phyloP scores from a whole-genome alignment of 2,888 invertebrate genomes.

The Lissocephala sabroskyi region DNA sequence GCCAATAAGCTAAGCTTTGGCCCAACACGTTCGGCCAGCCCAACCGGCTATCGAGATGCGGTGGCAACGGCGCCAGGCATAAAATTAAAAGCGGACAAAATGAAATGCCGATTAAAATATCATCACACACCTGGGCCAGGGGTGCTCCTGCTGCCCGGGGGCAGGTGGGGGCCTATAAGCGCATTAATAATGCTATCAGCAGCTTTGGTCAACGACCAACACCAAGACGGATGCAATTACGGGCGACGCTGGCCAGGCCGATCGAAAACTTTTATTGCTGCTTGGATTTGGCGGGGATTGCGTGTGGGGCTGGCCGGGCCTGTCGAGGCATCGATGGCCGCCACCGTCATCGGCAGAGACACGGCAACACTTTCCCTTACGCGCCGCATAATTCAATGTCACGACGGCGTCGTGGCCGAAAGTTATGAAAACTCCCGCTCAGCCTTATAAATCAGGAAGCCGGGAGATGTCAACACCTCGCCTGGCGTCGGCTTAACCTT shows the following conservation, averaged over 20 bases:
- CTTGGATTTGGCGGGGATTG: too few relatives aligned
- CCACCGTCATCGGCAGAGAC: conserved; percentile 27
- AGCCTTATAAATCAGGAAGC: conserved; percentile 17
- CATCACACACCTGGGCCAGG: too few relatives aligned
- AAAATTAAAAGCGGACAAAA: conserved; percentile 37
- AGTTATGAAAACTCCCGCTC: neutral
- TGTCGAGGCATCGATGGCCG: conserved; percentile 3
- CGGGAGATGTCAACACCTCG: conserved; percentile 15
- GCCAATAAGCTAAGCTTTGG: conserved; percentile 25
- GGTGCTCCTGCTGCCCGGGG: too few relatives aligned
- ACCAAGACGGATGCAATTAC: neutral
- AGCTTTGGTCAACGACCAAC: conserved; percentile 19
- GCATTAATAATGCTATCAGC: conserved; percentile 57
- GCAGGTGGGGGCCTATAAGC: conserved; percentile 37
- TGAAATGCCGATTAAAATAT: conserved; percentile 59
- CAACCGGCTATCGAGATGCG: too few relatives aligned
- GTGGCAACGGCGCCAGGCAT: conserved; percentile 31
- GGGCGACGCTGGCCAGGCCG: too few relatives aligned
- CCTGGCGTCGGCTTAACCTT: conserved; percentile 27
- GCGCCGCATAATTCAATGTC: conserved; percentile 42
- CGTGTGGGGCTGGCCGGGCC: too few relatives aligned
- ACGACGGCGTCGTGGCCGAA: conserved; percentile 7
- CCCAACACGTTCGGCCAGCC: neutral
- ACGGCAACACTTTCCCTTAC: conserved; percentile 41
- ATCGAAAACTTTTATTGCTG: too few relatives aligned